Conservation (phyloP, 2,797 vertebrate species). For the Cephalopachus bancanus region DNA sequence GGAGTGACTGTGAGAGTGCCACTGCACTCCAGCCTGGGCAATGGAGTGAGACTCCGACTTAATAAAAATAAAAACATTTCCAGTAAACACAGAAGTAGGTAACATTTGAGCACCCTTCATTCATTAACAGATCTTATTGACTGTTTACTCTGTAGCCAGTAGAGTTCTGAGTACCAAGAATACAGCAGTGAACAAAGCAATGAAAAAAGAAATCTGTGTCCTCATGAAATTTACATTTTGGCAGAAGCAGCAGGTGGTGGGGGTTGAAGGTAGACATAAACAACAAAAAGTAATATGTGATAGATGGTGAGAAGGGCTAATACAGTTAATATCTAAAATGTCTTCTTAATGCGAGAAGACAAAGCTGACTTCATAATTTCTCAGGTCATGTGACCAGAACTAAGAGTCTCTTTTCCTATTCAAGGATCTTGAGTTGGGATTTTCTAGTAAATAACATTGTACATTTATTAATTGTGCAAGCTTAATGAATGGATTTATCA, state of each 20-base stretch:
- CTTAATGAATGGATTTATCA: not conserved
- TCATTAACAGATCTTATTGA: not conserved
- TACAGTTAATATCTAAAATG: not conserved
- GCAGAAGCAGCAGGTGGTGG: not conserved
- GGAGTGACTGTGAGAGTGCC: too few relatives aligned
- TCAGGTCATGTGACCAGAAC: not conserved
- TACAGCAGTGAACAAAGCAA: not conserved
- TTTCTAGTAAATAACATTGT: not conserved
- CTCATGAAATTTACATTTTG: slow-evolving; percentile 14
- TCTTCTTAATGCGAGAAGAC: not conserved
- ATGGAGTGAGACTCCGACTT: too few relatives aligned
- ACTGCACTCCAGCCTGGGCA: too few relatives aligned
- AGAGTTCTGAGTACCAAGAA: slow-evolving; percentile 21
- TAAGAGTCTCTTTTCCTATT: not conserved
- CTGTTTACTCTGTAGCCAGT: not conserved
- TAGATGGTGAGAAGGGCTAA: not conserved
- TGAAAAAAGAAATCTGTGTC: not conserved
- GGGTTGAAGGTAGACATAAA: not conserved
- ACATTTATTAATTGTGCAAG: not conserved
- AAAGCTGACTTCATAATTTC: not conserved
- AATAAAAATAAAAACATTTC: not conserved
- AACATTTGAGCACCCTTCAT: not conserved
- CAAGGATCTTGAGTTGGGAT: not conserved
- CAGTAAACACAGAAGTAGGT: not conserved
- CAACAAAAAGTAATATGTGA: not conserved